A percentile compares a stretch with the other conserved stretches of the same genome.
phyloP scores from a whole-genome alignment of 2,888 invertebrate species.

The Aleiodes testaceus region DNA sequence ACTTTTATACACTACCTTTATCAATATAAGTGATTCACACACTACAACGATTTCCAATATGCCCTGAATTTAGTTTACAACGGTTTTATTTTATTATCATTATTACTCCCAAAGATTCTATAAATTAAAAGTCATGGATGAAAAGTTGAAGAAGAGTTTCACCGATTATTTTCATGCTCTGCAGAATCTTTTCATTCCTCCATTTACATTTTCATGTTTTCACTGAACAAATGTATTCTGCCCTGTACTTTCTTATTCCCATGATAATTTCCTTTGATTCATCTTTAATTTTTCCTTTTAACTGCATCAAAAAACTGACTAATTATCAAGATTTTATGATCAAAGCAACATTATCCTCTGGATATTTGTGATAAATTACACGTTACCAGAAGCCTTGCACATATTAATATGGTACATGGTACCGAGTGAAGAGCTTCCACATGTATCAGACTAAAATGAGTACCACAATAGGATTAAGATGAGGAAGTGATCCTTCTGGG shows the following conservation, averaged over 20 bases:
- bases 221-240: neutral
- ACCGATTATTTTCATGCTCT: neutral
- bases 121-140: too few relatives aligned
- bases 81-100: neutral
- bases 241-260: neutral
- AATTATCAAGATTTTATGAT: too few relatives aligned
- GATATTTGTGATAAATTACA: too few relatives aligned
- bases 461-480: constrained; percentile 38
- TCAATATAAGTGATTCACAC: neutral
- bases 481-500: constrained; percentile 12
- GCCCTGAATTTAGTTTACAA: neutral
- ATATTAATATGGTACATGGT: neutral
- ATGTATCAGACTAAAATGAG: constrained; percentile 15
- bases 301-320: too few relatives aligned
- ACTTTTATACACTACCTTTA: too few relatives aligned
- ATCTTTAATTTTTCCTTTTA: too few relatives aligned
- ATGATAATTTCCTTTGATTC: neutral
- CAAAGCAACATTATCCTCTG: too few relatives aligned
- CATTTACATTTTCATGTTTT: constrained; percentile 10
- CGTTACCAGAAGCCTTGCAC: neutral
- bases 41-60: constrained; percentile 1
- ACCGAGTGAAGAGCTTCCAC: neutral
- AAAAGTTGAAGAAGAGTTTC: too few relatives aligned
- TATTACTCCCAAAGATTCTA: too few relatives aligned
- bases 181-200: neutral